Percentiles rank a stretch among this genome's conserved stretches.
These are phyloP conservation scores for Catharus ustulatus DNA, from an alignment of 2,797 vertebrate species.

Conservation along the genomic window DNA sequence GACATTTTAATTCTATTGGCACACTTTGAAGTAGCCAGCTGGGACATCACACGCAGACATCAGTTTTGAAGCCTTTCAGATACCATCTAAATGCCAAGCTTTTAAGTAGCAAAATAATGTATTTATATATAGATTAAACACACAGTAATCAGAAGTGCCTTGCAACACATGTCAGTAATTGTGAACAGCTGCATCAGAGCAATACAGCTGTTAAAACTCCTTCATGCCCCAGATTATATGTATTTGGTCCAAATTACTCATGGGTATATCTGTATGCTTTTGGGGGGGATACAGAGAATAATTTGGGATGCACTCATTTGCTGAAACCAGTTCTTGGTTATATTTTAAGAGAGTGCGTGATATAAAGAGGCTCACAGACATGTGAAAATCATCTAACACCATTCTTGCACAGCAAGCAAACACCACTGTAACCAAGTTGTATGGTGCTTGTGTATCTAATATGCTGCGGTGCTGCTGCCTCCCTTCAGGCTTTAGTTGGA, in stretches of 20 bases:
- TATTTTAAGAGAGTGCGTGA: neutral
- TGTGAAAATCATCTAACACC: neutral
- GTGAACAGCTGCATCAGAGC: constrained; percentile 33
- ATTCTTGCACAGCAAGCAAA: neutral
- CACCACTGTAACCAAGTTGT: fast-evolving
- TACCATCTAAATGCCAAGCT: constrained; percentile 35
- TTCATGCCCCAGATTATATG: neutral
- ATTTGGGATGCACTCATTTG: neutral
- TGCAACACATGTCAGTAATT: neutral
- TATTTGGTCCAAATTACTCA: neutral
- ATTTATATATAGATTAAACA: constrained; percentile 48
- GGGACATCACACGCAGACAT: constrained; percentile 29
- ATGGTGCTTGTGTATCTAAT: neutral
- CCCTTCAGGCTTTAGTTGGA: neutral
- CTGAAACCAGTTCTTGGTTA: neutral
- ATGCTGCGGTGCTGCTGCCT: neutral
- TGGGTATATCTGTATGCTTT: neutral
- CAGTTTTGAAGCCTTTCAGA: constrained; percentile 40
- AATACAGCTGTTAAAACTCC: constrained; percentile 14
- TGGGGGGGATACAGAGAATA: neutral
- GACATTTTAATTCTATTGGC: constrained; percentile 63
- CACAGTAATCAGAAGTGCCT: neutral
- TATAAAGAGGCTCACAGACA: neutral
- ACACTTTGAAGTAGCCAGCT: constrained; percentile 46
- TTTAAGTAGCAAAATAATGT: constrained; percentile 7